Evolutionary conservation across 2,113 vertebrate genomes (phyloP).

Genomic region (Arothron firmamentum): DNA sequence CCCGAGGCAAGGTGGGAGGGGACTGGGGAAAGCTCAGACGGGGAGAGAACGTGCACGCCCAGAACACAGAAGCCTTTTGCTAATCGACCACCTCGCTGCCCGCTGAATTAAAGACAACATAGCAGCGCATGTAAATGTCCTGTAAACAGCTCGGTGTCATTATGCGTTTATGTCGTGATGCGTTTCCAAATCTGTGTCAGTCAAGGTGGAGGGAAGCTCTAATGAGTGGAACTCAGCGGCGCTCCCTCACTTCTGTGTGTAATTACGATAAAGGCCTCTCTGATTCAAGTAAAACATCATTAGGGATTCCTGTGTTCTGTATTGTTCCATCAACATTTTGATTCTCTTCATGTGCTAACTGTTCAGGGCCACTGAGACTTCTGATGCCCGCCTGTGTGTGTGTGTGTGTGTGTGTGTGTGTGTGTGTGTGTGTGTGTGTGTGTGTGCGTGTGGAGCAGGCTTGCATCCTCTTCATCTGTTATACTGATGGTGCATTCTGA

Average conservation of each 20-base stretch:
- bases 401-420: neutral
- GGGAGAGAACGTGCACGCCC: too few species aligned
- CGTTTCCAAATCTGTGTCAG: conserved; percentile 4
- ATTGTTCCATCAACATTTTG: conserved; percentile 30
- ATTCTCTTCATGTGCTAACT: conserved; percentile 25
- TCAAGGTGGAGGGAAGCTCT: conserved; percentile 30
- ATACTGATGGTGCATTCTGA: conserved; percentile 41
- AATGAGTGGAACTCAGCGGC: conserved; percentile 8
- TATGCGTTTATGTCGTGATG: neutral
- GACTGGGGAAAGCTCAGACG: too few species aligned
- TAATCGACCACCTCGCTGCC: too few species aligned
- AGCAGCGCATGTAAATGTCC: too few species aligned
- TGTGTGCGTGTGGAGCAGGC: neutral
- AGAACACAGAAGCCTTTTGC: too few species aligned
- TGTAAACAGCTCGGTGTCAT: too few species aligned
- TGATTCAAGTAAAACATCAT: conserved; percentile 5
- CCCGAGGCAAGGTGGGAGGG: too few species aligned
- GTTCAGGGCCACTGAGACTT: neutral
- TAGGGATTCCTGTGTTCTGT: conserved; percentile 11
- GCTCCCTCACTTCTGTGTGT: conserved; percentile 7
- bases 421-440: neutral
- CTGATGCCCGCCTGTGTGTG: neutral
- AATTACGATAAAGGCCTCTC: conserved; percentile 3
- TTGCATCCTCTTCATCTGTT: conserved; percentile 34
- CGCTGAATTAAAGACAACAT: too few species aligned